Conservation (phyloP, 2,113 vertebrate species). For the Cynopterus brachyotis region DNA sequence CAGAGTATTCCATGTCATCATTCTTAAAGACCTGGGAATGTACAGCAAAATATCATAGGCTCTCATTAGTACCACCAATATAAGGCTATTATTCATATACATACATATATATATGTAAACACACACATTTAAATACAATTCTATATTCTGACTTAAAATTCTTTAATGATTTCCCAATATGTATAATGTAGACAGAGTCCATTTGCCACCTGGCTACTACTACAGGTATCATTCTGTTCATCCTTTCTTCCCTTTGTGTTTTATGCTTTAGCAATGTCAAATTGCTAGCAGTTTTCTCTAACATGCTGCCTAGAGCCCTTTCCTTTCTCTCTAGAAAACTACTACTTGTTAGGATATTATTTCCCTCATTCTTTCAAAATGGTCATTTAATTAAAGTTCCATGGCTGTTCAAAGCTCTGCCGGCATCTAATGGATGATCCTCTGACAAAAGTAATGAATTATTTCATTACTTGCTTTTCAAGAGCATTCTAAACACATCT, state of each 20-base stretch:
- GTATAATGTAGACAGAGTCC: background rate
- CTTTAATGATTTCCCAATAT: background rate
- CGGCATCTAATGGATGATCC: background rate
- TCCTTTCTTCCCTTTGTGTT: background rate
- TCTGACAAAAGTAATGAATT: background rate
- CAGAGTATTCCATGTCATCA: background rate
- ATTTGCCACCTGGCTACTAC: background rate
- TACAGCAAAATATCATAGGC: background rate
- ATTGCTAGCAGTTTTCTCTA: background rate
- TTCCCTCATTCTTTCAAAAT: slow-evolving; percentile 26
- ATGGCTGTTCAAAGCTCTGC: slow-evolving; percentile 1
- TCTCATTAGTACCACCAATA: background rate
- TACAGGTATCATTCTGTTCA: background rate
- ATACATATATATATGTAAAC: too few relatives aligned
- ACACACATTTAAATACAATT: background rate
- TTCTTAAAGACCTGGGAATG: background rate
- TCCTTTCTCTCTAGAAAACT: background rate
- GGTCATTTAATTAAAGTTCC: slow-evolving; percentile 12
- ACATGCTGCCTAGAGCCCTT: background rate
- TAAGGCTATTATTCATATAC: background rate
- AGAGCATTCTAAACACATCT: background rate
- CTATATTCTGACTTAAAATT: slow-evolving; percentile 21
- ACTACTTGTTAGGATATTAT: background rate
- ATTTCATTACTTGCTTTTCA: slow-evolving; percentile 13
- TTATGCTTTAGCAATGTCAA: background rate